These are phyloP conservation scores for Hydrotaea diabolus DNA, from an alignment of 2,888 invertebrate genomes.

Conservation along the genomic window DNA sequence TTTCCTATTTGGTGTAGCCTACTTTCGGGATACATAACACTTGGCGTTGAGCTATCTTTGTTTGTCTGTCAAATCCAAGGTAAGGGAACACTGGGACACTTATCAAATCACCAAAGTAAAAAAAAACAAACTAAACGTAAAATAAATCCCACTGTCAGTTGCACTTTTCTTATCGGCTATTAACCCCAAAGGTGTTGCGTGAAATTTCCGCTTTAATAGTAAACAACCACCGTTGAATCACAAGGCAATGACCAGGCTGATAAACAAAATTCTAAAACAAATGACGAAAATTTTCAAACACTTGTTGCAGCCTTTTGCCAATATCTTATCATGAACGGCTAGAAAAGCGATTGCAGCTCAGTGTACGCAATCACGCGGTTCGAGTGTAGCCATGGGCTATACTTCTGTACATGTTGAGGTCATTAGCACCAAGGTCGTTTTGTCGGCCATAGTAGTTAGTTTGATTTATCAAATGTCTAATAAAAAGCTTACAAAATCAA, in stretches of 20 bases:
- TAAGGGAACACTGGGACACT: too few species aligned
- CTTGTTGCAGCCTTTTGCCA: background rate
- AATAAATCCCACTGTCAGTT: too few species aligned
- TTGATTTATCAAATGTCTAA: background rate
- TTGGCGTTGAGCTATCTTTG: too few species aligned
- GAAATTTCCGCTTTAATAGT: background rate
- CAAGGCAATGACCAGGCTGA: background rate
- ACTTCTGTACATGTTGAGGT: conserved; percentile 17
- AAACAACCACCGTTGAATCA: background rate
- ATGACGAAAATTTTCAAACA: background rate
- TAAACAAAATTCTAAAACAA: background rate
- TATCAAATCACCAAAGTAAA: too few species aligned
- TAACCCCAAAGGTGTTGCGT: background rate
- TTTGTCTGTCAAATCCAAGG: too few species aligned
- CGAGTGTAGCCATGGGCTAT: background rate
- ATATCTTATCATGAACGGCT: background rate
- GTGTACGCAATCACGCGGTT: background rate
- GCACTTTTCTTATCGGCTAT: background rate
- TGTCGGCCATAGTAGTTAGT: conserved; percentile 25
- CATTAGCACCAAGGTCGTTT: conserved; percentile 61
- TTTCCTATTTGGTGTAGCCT: too few species aligned
- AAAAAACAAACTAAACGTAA: too few species aligned
- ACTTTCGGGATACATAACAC: too few species aligned
- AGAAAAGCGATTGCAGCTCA: conserved; percentile 7
- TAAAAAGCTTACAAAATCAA: background rate